phyloP scores from a whole-genome alignment of 2,888 invertebrate species.

The Ennomos erosarius region DNA sequence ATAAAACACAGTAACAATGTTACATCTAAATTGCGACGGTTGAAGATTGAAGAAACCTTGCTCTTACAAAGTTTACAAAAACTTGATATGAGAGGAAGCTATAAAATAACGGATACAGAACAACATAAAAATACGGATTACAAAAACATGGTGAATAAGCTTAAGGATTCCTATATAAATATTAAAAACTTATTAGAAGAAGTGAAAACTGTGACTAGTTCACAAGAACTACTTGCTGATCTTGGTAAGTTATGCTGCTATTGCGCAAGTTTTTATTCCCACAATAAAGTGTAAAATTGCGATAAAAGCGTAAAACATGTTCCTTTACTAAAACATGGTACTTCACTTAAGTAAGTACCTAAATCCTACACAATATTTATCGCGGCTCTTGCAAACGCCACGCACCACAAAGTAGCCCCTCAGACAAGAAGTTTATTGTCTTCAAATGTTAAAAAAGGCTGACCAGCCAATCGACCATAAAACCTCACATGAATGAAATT shows the following conservation, averaged over 20 bases:
- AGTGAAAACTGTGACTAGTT: conserved; percentile 55
- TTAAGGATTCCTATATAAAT: conserved; percentile 50
- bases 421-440: no score
- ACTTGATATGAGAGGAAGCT: conserved; percentile 13
- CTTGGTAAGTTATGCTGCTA: conserved; percentile 48
- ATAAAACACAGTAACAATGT: conserved; percentile 36
- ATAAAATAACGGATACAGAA: conserved; percentile 12
- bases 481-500: no score
- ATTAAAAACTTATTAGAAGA: conserved; percentile 59
- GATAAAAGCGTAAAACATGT: no score
- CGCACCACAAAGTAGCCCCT: no score
- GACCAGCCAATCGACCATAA: no score
- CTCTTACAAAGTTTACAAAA: conserved; percentile 49
- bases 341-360: no score
- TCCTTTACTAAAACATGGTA: no score
- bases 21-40: conserved; percentile 60
- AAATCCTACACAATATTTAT: no score
- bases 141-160: conserved; percentile 46
- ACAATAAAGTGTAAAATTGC: no score
- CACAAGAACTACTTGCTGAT: conserved; percentile 50
- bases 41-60: conserved; percentile 73
- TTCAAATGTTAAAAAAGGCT: no score
- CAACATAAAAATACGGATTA: conserved; percentile 39
- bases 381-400: no score
- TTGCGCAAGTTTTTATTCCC: no score